These are phyloP conservation scores for Salvelinus namaycush DNA, from an alignment of 2,113 vertebrate species.

Conservation along the genomic window DNA sequence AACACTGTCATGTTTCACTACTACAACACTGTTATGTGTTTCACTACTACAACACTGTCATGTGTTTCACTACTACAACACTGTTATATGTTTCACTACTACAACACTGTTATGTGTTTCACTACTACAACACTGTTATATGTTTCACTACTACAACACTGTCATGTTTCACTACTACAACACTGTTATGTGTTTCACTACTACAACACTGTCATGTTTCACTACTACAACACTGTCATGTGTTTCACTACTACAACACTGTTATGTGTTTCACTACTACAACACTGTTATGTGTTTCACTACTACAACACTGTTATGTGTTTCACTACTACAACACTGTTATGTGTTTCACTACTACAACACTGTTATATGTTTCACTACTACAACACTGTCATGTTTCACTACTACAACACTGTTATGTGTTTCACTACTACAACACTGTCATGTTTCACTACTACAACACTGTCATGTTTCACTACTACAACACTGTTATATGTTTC, in stretches of 20 bases:
- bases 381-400: too few relatives aligned
- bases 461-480: not conserved
- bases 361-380: not conserved
- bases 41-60: too few relatives aligned
- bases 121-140: too few relatives aligned
- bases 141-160: not conserved
- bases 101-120: not conserved
- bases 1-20: too few relatives aligned
- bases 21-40: not conserved
- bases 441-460: too few relatives aligned
- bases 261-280: not conserved
- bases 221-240: not conserved
- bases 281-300: too few relatives aligned
- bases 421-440: not conserved
- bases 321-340: not conserved
- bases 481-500: not conserved
- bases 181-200: too few relatives aligned
- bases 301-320: not conserved
- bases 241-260: too few relatives aligned
- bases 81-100: too few relatives aligned
- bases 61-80: not conserved
- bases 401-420: too few relatives aligned
- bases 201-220: not conserved
- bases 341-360: too few relatives aligned
- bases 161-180: not conserved